phyloP scores from a whole-genome alignment of 2,888 invertebrate species.

The Chrysolina americana region DNA sequence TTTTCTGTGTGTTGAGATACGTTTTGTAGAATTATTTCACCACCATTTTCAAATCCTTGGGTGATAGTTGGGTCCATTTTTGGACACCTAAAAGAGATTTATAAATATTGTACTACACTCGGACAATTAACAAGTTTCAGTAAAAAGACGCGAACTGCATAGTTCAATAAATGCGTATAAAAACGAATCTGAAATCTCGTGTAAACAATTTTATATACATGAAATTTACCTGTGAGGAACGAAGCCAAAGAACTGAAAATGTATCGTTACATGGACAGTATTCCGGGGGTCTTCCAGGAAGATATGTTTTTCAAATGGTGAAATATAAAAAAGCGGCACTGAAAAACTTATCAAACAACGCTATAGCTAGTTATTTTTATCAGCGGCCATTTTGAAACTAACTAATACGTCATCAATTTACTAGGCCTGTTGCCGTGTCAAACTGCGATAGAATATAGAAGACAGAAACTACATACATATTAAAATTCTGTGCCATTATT shows the following conservation, averaged over 20 bases:
- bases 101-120: slow-evolving; percentile 19
- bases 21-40: neutral
- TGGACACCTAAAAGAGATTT: slow-evolving; percentile 9
- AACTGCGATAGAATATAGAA: too few relatives aligned
- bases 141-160: slow-evolving; percentile 2
- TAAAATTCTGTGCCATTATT: too few relatives aligned
- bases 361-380: slow-evolving; percentile 25
- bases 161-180: slow-evolving; percentile 14
- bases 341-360: slow-evolving; percentile 26
- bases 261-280: neutral
- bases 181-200: slow-evolving; percentile 1
- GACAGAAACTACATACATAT: too few relatives aligned
- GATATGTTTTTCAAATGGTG: neutral
- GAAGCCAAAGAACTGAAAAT: neutral
- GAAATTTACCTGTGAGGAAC: neutral
- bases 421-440: too few relatives aligned
- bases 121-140: neutral
- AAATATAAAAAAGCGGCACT: neutral
- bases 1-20: slow-evolving; percentile 19
- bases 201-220: neutral
- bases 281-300: neutral
- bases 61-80: slow-evolving; percentile 21
- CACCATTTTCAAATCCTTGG: slow-evolving; percentile 20
- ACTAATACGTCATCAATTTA: slow-evolving; percentile 26
- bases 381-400: slow-evolving; percentile 27